Percentiles rank a stretch among this genome's conserved stretches.
These are phyloP conservation scores for Tinea semifulvella DNA, from an alignment of 2,888 invertebrate genomes.

Conservation along the genomic window DNA sequence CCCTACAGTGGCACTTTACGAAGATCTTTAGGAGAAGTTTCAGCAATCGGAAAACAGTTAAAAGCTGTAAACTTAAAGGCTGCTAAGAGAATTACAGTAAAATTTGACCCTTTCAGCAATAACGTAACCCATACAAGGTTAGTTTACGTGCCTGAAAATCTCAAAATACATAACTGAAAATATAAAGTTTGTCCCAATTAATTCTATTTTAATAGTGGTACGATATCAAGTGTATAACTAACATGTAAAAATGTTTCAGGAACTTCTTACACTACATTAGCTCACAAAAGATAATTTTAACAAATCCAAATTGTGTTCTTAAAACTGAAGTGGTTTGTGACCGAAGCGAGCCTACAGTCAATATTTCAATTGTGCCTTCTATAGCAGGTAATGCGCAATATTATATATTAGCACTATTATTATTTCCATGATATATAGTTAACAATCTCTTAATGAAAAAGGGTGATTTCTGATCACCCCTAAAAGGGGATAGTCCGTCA, in stretches of 20 bases:
- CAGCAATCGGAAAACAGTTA: constrained; percentile 79
- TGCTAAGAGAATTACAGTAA: constrained; percentile 77
- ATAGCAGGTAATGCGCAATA: constrained; percentile 53
- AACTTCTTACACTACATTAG: constrained; percentile 76
- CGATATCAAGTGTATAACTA: constrained; percentile 17
- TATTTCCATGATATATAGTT: neutral
- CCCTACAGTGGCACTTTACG: constrained; percentile 73
- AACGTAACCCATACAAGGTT: constrained; percentile 73
- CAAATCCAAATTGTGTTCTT: constrained; percentile 78
- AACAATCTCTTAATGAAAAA: no score
- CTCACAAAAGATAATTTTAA: constrained; percentile 69
- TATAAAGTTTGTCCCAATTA: constrained; percentile 15
- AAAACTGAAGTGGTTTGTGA: constrained; percentile 83
- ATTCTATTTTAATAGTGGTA: constrained; percentile 13
- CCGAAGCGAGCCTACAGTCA: constrained; percentile 77
- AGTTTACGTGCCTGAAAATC: no score
- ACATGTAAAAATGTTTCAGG: constrained; percentile 53
- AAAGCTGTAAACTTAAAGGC: constrained; percentile 78
- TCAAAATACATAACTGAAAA: no score
- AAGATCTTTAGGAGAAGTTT: constrained; percentile 73
- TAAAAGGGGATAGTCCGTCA: no score
- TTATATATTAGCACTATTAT: neutral
- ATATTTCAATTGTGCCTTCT: constrained; percentile 58
- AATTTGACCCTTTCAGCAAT: constrained; percentile 86
- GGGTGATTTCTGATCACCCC: no score